A percentile compares a stretch with the other conserved stretches of the same genome.
Evolutionary conservation across 1,140 invertebrate genomes (phyloP).

Genomic region (Ceratosolen solmsi): DNA sequence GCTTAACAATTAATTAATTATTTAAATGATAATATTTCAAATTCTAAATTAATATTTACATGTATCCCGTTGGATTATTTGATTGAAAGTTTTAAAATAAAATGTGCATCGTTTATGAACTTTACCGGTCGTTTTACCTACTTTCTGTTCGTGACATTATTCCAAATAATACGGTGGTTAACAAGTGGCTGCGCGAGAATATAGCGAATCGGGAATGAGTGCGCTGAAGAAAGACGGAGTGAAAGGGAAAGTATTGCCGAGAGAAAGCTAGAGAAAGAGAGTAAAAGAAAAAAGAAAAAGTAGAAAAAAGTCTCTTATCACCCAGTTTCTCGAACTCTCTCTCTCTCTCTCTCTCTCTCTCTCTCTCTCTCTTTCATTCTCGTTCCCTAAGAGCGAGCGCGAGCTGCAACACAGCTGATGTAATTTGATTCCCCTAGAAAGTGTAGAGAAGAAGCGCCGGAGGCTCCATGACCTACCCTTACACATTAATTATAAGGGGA

Average conservation of each 20-base stretch:
- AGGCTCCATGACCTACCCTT: conserved; percentile 69
- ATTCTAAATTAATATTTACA: too few relatives aligned
- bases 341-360: conserved; percentile 51
- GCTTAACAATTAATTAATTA: too few relatives aligned
- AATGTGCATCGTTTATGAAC: conserved; percentile 33
- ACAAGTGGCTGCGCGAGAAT: conserved; percentile 50
- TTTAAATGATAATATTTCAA: too few relatives aligned
- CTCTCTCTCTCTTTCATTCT: conserved; percentile 47
- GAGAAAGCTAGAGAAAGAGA: conserved; percentile 26
- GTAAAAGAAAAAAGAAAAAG: conserved; percentile 30
- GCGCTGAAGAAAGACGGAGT: not conserved
- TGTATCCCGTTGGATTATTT: not conserved
- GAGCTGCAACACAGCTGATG: conserved; percentile 46
- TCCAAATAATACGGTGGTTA: conserved; percentile 48
- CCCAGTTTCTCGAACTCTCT: conserved; percentile 51
- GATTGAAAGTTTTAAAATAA: conserved; percentile 31
- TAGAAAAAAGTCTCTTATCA: conserved; percentile 49
- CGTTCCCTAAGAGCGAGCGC: not conserved
- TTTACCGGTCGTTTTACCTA: conserved; percentile 48
- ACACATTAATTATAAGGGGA: conserved; percentile 73
- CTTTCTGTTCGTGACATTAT: conserved; percentile 50
- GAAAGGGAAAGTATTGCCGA: conserved; percentile 9
- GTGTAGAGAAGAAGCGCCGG: conserved; percentile 31
- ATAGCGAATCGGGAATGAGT: conserved; percentile 45
- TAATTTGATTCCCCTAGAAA: conserved; percentile 51